Conservation (phyloP, 2,113 vertebrate species). For the Setophaga petechia region DNA sequence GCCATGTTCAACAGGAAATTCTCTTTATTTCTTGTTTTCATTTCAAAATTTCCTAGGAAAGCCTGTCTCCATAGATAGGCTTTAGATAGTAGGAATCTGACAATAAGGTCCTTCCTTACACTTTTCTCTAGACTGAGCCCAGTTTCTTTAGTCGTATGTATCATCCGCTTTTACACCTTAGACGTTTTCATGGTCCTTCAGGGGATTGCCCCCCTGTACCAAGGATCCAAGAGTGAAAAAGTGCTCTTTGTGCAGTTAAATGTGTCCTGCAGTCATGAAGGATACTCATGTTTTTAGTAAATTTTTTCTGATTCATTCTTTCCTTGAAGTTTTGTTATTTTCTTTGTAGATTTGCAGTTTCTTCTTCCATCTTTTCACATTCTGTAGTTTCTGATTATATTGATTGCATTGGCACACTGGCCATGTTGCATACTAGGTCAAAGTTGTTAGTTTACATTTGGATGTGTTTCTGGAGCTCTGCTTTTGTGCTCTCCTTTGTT, state of each 20-base stretch:
- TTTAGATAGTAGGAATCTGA: neutral
- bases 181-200: neutral
- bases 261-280: neutral
- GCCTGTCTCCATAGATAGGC: neutral
- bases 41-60: neutral
- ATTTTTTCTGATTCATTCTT: neutral
- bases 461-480: neutral
- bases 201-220: neutral
- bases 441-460: neutral
- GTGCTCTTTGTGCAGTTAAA: neutral
- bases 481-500: neutral
- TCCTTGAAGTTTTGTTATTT: neutral
- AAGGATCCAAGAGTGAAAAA: neutral
- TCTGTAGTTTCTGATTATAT: neutral
- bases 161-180: neutral
- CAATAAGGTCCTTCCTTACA: neutral
- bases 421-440: neutral
- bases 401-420: neutral
- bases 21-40: neutral
- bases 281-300: neutral
- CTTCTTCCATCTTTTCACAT: neutral
- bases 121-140: neutral
- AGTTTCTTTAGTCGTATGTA: neutral
- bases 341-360: neutral
- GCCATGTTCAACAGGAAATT: neutral